Evolutionary conservation across 2,113 vertebrate genomes (phyloP).

Genomic region (Okapia johnstoni): DNA sequence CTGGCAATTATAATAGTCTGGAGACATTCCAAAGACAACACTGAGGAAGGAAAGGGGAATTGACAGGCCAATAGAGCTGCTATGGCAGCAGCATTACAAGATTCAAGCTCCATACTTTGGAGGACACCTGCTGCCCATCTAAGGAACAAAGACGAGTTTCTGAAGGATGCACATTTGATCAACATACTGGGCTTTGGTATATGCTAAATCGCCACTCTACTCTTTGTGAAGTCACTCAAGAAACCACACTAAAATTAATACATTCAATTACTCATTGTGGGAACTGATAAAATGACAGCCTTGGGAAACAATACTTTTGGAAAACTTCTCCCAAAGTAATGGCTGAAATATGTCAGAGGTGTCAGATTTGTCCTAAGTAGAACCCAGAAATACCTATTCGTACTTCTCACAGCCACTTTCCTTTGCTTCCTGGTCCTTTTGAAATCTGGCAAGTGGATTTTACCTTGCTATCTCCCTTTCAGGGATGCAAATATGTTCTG

Average conservation of each 20-base stretch:
- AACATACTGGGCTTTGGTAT: not conserved
- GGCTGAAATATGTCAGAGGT: not conserved
- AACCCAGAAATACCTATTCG: not conserved
- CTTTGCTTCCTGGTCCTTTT: not conserved
- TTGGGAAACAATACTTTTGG: not conserved
- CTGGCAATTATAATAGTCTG: not conserved
- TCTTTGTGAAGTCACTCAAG: not conserved
- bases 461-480: not conserved
- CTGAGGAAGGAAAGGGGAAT: not conserved
- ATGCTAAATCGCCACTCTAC: not conserved
- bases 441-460: not conserved
- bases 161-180: not conserved
- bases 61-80: not conserved
- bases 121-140: not conserved
- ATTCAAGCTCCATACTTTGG: not conserved
- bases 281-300: not conserved
- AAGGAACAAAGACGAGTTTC: not conserved
- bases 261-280: not conserved
- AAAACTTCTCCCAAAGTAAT: not conserved
- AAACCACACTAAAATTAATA: not conserved
- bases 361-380: not conserved
- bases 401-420: not conserved
- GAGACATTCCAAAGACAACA: not conserved
- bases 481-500: not conserved
- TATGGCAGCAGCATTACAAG: not conserved